These are phyloP conservation scores for Rostratula benghalensis DNA, from an alignment of 2,113 vertebrate species.

Conservation along the genomic window DNA sequence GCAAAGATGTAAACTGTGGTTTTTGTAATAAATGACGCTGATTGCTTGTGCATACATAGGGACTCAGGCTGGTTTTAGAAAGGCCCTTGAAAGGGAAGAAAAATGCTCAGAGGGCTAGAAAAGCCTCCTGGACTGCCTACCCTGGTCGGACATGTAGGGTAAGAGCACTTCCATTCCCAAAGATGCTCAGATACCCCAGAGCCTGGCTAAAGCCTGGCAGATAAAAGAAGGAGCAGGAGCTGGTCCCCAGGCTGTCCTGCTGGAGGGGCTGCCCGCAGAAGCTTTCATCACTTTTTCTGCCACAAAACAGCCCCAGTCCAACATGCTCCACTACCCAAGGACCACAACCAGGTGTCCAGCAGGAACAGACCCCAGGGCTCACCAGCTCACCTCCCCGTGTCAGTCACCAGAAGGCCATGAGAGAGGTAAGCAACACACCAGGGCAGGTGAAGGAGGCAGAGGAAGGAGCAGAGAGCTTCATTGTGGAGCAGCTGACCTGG, in stretches of 20 bases:
- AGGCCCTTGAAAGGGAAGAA: not conserved
- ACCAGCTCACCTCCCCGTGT: not conserved
- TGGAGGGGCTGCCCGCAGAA: not conserved
- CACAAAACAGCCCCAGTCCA: not conserved
- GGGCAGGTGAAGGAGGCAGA: not conserved
- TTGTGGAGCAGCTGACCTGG: too few species aligned
- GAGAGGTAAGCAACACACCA: rapidly evolving
- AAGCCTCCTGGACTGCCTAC: not conserved
- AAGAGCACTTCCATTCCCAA: not conserved
- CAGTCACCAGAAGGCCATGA: not conserved
- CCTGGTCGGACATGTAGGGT: too few species aligned
- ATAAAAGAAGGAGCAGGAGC: not conserved
- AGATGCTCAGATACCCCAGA: not conserved
- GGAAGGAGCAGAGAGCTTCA: rapidly evolving
- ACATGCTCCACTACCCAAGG: rapidly evolving
- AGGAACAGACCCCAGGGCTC: too few species aligned
- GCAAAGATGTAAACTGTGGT: not conserved
- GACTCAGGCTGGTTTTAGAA: not conserved
- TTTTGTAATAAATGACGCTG: not conserved
- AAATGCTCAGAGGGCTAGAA: not conserved
- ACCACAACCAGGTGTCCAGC: rapidly evolving
- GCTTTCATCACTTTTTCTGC: not conserved
- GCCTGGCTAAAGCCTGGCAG: not conserved
- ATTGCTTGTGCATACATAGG: rapidly evolving
- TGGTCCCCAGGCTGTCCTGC: not conserved